These are phyloP conservation scores for Crocodylus rhombifer DNA, from an alignment of 2,797 vertebrate genomes.

Conservation along the genomic window DNA sequence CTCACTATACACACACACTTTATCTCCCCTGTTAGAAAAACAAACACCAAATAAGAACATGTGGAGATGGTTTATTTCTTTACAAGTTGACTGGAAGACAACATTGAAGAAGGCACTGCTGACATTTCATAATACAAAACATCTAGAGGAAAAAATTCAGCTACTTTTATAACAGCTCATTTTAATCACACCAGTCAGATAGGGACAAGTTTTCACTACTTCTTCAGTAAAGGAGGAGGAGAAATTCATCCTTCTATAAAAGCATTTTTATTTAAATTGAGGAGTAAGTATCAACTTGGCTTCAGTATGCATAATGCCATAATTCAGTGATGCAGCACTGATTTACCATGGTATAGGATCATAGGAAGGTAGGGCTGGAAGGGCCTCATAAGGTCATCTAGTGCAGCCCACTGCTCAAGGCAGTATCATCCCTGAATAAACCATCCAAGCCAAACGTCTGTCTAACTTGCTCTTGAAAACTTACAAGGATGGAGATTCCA, in stretches of 20 bases:
- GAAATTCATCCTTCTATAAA: not conserved
- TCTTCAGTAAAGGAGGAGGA: slow-evolving; percentile 42
- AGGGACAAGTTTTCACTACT: slow-evolving; percentile 53
- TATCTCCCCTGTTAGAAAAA: slow-evolving; percentile 78
- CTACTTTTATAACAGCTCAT: slow-evolving; percentile 70
- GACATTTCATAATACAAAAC: slow-evolving; percentile 76
- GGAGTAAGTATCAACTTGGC: not conserved
- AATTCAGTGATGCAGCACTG: not conserved
- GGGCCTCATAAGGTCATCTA: too few species aligned
- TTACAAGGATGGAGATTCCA: too few species aligned
- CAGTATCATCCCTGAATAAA: too few species aligned
- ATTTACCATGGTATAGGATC: too few species aligned
- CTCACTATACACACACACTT: slow-evolving; percentile 63
- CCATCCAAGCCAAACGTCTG: too few species aligned
- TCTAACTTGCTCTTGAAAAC: too few species aligned
- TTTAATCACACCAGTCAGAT: slow-evolving; percentile 72
- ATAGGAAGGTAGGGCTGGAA: too few species aligned
- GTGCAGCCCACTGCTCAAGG: too few species aligned
- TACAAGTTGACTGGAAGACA: slow-evolving; percentile 76
- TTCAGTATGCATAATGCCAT: not conserved
- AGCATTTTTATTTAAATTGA: not conserved
- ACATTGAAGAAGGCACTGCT: slow-evolving; percentile 77
- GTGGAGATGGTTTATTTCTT: slow-evolving; percentile 78
- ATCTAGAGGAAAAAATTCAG: slow-evolving; percentile 74
- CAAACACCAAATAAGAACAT: slow-evolving; percentile 76